Evolutionary conservation across 2,888 invertebrate species (phyloP), one percentile per base, ranked within the genome.

Genomic region (Cinara cedri): DNA sequence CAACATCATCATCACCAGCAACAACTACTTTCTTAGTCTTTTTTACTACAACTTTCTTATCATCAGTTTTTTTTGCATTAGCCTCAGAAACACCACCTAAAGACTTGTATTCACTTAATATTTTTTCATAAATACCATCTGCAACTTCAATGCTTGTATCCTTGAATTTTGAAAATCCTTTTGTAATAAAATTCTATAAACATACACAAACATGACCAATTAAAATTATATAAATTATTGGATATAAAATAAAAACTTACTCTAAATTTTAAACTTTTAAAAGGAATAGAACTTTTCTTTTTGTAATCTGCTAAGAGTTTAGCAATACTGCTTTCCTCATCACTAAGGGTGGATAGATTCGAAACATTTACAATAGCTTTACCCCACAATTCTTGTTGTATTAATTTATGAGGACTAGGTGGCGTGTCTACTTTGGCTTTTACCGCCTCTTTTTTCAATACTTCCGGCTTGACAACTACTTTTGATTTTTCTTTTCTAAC

Each of bases 101-200:
- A 26, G 49, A 19, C 42, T 78, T 68, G 16, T 51, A 78, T 51
- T 68, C 78, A 49, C 16, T 46, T 1, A 21, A 24, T 49, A 78
- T n/a, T 70, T 78, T 78, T 1, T 42, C 34, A 51, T 78, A 78
- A 34, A 78, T 0, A 21, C 60, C 49, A 42, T 70, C n/a, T 8
- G 70, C 70, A 13, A 70, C 60, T 42, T 78, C 78, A 42, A 49
- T 49, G 24, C 49, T 60, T 62, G 70, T 78, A 51, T 78, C 70
- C 14, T 78, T 78, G 42, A 49, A 78, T 60, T 78, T 68, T 8
- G 78, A 78, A 70, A 78, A 78, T 78, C 78, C 78, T 70, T 78
- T 78, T 10, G 51, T 49, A 42, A 78, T 70, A 13, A 78, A 70
- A 51, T 78, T 78, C 78, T 78, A 9, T 57, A 51, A 46, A 70